Conservation (phyloP, 2,113 vertebrate species). For the Opisthocomus hoazin region DNA sequence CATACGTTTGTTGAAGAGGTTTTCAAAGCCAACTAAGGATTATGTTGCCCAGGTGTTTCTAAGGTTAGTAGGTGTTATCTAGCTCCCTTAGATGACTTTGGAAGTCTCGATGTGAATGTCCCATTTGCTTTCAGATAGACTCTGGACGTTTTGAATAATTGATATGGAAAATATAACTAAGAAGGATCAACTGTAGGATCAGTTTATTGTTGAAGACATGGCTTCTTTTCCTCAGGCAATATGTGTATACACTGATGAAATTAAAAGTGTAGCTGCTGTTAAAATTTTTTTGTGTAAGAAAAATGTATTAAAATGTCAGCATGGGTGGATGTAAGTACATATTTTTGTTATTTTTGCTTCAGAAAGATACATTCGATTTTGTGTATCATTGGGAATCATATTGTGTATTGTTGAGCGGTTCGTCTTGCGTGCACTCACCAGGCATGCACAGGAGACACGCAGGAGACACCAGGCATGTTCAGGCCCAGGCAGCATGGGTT, state of each 20-base stretch:
- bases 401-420: too few species aligned
- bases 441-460: too few species aligned
- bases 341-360: neutral
- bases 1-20: neutral
- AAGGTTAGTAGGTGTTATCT: neutral
- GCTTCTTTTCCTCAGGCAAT: neutral
- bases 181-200: neutral
- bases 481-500: too few species aligned
- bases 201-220: neutral
- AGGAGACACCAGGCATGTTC: too few species aligned
- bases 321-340: neutral
- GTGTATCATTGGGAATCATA: neutral
- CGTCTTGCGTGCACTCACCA: too few species aligned
- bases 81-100: neutral
- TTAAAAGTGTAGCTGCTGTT: neutral
- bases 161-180: neutral
- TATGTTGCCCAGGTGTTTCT: neutral
- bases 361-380: neutral
- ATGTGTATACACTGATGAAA: neutral
- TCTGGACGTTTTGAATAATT: neutral
- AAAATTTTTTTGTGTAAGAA: neutral
- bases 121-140: neutral
- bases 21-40: neutral
- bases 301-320: neutral
- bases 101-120: neutral